phyloP scores from a whole-genome alignment of 1,140 invertebrate species.

The Drosophila oshimai region DNA sequence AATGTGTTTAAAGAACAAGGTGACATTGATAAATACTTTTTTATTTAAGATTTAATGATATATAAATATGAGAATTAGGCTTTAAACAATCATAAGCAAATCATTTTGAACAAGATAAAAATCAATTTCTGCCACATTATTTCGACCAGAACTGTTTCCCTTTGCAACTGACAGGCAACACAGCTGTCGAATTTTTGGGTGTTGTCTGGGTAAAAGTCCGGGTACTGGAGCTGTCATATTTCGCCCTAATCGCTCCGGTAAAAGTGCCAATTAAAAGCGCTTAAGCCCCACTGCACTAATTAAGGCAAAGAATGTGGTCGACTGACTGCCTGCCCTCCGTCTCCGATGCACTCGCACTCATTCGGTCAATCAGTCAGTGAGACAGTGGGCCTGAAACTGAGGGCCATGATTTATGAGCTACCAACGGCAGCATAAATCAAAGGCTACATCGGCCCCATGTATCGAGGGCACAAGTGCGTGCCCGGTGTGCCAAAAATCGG shows the following conservation, averaged over 20 bases:
- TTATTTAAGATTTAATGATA: no score
- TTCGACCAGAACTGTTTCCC: background rate
- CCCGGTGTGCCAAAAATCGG: constrained; percentile 52
- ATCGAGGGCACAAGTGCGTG: constrained; percentile 80
- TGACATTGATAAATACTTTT: no score
- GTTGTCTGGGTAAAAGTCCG: background rate
- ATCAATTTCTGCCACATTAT: background rate
- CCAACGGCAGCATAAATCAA: constrained; percentile 64
- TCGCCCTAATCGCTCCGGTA: constrained; percentile 60
- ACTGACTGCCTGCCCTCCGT: background rate
- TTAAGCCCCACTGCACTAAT: constrained; percentile 60
- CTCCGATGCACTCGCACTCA: constrained; percentile 24
- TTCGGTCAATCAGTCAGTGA: constrained; percentile 43
- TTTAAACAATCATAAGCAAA: no score
- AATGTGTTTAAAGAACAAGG: no score
- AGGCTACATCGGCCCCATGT: constrained; percentile 44
- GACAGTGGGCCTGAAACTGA: constrained; percentile 1
- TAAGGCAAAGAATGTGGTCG: constrained; percentile 50
- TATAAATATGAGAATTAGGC: constrained; percentile 2
- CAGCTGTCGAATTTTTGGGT: constrained; percentile 8
- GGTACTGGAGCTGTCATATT: constrained; percentile 58
- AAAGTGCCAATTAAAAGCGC: constrained; percentile 73
- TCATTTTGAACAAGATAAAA: no score
- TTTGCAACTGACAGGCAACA: background rate
- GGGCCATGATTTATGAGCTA: constrained; percentile 60